phyloP scores from a whole-genome alignment of 2,113 vertebrate species.

The Chaetodon auriga region DNA sequence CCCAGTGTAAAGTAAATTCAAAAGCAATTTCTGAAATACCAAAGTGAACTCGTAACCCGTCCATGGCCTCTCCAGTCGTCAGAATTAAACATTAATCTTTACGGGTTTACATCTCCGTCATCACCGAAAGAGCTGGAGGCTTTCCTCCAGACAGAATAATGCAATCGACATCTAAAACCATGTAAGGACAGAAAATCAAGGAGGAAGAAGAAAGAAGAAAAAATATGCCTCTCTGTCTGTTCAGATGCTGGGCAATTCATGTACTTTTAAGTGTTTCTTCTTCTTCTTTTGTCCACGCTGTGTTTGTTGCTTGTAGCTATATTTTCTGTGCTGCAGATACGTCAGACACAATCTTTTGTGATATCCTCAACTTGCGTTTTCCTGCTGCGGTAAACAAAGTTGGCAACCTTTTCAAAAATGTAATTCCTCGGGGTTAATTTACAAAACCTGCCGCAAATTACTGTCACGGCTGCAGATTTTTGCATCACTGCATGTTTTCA shows the following conservation, averaged over 20 bases:
- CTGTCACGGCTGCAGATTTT: background rate
- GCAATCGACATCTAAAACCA: background rate
- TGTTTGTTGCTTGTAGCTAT: background rate
- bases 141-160: slow-evolving; percentile 4
- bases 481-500: slow-evolving; percentile 19
- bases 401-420: background rate
- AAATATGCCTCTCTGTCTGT: background rate
- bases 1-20: slow-evolving; percentile 15
- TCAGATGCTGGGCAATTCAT: background rate
- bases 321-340: background rate
- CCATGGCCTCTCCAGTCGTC: background rate
- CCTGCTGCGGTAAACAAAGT: background rate
- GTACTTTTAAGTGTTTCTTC: background rate
- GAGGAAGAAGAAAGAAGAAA: background rate
- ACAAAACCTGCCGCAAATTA: background rate
- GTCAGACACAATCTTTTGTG: background rate
- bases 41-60: background rate
- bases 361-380: background rate
- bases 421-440: slow-evolving; percentile 6
- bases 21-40: background rate
- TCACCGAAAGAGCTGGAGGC: slow-evolving; percentile 6
- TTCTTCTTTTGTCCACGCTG: background rate
- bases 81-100: background rate
- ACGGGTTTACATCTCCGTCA: background rate
- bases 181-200: background rate